These are phyloP conservation scores for Carcharodon carcharias DNA, from an alignment of 2,797 vertebrate genomes.

Conservation along the genomic window DNA sequence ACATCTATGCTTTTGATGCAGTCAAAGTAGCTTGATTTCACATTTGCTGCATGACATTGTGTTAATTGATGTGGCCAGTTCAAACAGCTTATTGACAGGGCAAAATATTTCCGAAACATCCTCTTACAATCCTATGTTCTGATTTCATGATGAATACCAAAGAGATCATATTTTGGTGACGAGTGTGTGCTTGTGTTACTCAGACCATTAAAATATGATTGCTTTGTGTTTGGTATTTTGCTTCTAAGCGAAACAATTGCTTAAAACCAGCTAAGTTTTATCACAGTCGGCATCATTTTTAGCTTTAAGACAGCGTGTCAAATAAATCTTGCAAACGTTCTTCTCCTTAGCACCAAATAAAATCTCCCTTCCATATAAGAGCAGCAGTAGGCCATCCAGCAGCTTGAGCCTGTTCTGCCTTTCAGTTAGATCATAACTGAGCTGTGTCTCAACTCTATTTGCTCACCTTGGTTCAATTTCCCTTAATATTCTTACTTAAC, in stretches of 20 bases:
- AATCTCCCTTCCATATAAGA: background rate
- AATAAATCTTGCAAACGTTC: background rate
- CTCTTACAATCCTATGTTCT: background rate
- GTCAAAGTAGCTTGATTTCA: background rate
- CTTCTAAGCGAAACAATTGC: slow-evolving; percentile 8
- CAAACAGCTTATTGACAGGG: background rate
- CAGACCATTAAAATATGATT: slow-evolving; percentile 25
- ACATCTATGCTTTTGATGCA: background rate
- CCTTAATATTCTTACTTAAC: background rate
- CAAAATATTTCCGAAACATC: background rate
- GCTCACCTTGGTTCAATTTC: background rate
- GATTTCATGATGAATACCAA: background rate
- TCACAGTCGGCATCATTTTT: slow-evolving; percentile 1
- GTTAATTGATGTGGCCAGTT: background rate
- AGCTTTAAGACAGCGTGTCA: background rate
- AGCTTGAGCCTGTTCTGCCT: background rate
- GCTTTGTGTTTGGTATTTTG: background rate
- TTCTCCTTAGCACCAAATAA: background rate
- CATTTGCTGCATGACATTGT: background rate
- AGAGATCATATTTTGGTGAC: background rate
- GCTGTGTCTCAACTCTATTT: background rate
- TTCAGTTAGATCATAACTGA: background rate
- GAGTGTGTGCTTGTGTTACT: background rate
- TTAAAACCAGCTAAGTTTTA: background rate
- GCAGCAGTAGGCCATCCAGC: background rate